Percentiles rank a stretch among this genome's conserved stretches.
phyloP scores from a whole-genome alignment of 1,140 invertebrate species.

The Brachionus calyciflorus region DNA sequence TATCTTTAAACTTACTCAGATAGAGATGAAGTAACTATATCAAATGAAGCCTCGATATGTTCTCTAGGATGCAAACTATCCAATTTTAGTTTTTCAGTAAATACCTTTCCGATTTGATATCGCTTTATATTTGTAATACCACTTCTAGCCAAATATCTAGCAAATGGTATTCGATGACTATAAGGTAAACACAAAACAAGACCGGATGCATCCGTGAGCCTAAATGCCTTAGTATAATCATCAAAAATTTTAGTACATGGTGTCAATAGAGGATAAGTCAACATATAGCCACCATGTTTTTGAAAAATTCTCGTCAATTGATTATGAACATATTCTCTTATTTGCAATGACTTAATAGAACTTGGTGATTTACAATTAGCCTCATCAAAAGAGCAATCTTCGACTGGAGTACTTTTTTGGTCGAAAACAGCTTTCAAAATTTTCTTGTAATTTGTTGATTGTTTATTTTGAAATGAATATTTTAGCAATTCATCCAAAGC shows the following conservation, averaged over 20 bases:
- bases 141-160: conserved; percentile 29
- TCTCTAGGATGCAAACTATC: conserved; percentile 34
- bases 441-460: conserved; percentile 32
- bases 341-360: not conserved
- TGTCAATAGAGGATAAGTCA: conserved; percentile 40
- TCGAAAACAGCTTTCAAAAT: conserved; percentile 37
- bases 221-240: conserved; percentile 21
- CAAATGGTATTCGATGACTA: conserved; percentile 41
- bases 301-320: conserved; percentile 29
- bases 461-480: conserved; percentile 43
- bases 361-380: conserved; percentile 5
- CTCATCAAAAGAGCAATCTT: conserved; percentile 13
- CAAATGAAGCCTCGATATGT: conserved; percentile 25
- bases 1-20: not conserved
- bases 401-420: conserved; percentile 19
- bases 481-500: conserved; percentile 33
- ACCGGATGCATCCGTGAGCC: conserved; percentile 21
- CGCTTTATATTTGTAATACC: conserved; percentile 1
- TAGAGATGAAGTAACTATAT: not conserved
- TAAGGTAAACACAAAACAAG: conserved; percentile 34
- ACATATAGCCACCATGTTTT: conserved; percentile 35
- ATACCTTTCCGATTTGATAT: conserved; percentile 43
- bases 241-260: conserved; percentile 19
- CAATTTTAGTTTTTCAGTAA: conserved; percentile 7
- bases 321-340: conserved; percentile 18